Percentiles rank a stretch among this genome's conserved stretches.
Conservation (phyloP, 2,888 invertebrate species). For the Gibbula magus region DNA sequence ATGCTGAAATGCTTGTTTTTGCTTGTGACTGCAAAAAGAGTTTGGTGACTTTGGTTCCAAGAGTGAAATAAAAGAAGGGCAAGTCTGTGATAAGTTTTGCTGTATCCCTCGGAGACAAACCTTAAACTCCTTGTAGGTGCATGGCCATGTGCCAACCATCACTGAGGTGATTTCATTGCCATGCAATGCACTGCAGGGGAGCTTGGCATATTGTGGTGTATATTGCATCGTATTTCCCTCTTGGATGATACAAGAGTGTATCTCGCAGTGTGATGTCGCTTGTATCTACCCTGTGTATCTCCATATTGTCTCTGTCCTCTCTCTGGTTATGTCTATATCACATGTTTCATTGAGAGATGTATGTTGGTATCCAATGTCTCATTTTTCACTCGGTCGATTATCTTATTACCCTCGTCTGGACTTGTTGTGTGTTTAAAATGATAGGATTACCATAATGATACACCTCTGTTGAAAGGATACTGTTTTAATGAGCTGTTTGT, state of each 20-base stretch:
- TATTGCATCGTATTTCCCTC: not conserved
- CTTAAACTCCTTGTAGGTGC: not conserved
- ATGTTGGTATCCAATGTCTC: too few species aligned
- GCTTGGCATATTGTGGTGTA: not conserved
- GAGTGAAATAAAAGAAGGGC: not conserved
- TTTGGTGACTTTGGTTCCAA: too few species aligned
- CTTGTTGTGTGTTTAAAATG: too few species aligned
- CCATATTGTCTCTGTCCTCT: not conserved
- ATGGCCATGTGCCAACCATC: conserved; percentile 1
- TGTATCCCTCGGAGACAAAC: not conserved
- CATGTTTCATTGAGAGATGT: not conserved
- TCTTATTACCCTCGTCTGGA: too few species aligned
- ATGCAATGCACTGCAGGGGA: not conserved
- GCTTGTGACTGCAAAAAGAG: too few species aligned
- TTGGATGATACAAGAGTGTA: not conserved
- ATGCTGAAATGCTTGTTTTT: too few species aligned
- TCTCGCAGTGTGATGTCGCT: not conserved
- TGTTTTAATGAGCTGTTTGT: too few species aligned
- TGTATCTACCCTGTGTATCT: not conserved
- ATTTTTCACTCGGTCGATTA: too few species aligned
- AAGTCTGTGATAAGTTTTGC: not conserved
- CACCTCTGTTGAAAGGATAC: too few species aligned
- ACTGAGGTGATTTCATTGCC: not conserved
- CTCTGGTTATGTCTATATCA: not conserved
- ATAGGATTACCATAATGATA: too few species aligned